A percentile compares a stretch with the other conserved stretches of the same genome.
These are phyloP conservation scores for Helleia helle DNA, from an alignment of 2,888 invertebrate genomes.

Conservation along the genomic window DNA sequence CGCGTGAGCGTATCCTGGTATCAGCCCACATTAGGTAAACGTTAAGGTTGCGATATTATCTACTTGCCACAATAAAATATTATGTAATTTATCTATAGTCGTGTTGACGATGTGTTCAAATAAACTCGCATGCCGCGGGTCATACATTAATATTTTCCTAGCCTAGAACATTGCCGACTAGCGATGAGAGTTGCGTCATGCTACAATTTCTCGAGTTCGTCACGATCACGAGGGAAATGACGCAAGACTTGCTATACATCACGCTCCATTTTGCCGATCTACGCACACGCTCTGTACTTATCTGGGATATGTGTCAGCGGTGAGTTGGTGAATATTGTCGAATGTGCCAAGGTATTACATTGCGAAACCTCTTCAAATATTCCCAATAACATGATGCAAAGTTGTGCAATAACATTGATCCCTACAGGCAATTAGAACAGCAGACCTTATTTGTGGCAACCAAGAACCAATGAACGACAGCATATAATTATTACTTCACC, in stretches of 20 bases:
- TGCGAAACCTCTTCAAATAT: too few relatives aligned
- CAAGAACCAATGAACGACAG: too few relatives aligned
- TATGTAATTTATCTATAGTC: not conserved
- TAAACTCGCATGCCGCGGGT: not conserved
- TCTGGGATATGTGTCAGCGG: slow-evolving; percentile 1
- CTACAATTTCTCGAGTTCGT: not conserved
- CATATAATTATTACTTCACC: not conserved
- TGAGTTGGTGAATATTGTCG: slow-evolving; percentile 1
- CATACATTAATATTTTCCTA: slow-evolving; percentile 4
- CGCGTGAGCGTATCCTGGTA: slow-evolving; percentile 50
- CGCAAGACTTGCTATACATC: slow-evolving; percentile 1
- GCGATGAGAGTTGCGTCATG: not conserved
- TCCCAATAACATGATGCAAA: too few relatives aligned
- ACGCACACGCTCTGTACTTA: not conserved
- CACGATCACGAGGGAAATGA: not conserved
- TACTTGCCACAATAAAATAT: slow-evolving; percentile 9
- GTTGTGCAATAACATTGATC: not conserved
- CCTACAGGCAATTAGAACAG: not conserved
- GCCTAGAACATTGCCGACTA: slow-evolving; percentile 3
- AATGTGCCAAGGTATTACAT: too few relatives aligned
- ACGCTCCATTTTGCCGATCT: slow-evolving; percentile 4
- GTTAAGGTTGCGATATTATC: slow-evolving; percentile 50
- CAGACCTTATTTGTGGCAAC: too few relatives aligned
- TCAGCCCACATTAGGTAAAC: slow-evolving; percentile 69
- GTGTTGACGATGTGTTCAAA: not conserved